Percentiles rank a stretch among this genome's conserved stretches.
These are phyloP conservation scores for Caerostris darwini DNA, from an alignment of 1,140 invertebrate species.

Conservation along the genomic window DNA sequence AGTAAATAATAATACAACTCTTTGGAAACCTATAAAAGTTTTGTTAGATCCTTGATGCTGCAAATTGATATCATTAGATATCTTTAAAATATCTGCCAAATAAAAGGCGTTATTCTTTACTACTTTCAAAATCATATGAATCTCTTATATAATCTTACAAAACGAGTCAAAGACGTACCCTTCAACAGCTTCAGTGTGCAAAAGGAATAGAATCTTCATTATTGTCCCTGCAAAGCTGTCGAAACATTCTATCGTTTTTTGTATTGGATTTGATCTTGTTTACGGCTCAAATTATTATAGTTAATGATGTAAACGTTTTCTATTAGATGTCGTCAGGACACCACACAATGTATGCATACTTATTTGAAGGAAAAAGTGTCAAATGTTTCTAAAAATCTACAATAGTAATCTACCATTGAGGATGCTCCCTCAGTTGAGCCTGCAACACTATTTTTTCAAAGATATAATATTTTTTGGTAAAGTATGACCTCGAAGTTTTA, in stretches of 20 bases:
- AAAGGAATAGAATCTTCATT: constrained; percentile 4
- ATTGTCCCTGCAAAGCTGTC: neutral
- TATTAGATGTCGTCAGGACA: constrained; percentile 7
- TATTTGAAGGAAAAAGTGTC: constrained; percentile 7
- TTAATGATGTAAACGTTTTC: constrained; percentile 40
- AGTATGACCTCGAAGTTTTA: no score
- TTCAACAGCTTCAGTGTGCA: constrained; percentile 28
- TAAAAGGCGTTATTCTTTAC: constrained; percentile 25
- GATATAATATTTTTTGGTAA: no score
- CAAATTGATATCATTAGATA: neutral
- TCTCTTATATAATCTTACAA: neutral
- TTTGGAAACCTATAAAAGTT: neutral
- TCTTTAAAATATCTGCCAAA: neutral
- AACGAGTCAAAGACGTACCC: constrained; percentile 3
- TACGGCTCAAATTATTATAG: neutral
- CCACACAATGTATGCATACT: neutral
- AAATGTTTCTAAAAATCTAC: constrained; percentile 79
- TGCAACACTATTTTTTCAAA: constrained; percentile 80
- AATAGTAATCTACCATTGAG: constrained; percentile 79
- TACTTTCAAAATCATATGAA: neutral
- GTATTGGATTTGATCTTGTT: constrained; percentile 5
- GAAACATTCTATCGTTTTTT: constrained; percentile 35
- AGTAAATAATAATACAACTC: neutral
- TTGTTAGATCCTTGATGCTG: neutral
- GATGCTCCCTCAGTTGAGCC: constrained; percentile 80